These are phyloP conservation scores for Diplodus puntazzo DNA, from an alignment of 2,797 vertebrate genomes.

Conservation along the genomic window DNA sequence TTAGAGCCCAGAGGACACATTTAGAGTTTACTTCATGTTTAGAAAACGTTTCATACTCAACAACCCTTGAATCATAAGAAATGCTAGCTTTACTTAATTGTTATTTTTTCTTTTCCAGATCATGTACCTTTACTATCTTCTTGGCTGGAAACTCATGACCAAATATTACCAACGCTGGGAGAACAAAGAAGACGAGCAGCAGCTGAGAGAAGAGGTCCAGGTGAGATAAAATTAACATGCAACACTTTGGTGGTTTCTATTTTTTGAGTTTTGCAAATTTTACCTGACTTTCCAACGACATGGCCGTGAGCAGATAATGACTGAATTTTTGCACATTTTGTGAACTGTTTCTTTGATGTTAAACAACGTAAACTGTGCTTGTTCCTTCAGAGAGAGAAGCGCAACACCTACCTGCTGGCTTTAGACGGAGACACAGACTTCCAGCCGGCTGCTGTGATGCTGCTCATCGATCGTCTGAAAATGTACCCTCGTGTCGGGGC, in stretches of 20 bases:
- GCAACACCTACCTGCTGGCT: constrained; percentile 83
- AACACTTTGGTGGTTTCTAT: too few relatives aligned
- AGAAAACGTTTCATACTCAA: not conserved
- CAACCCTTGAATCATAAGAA: not conserved
- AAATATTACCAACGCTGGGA: constrained; percentile 57
- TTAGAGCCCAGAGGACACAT: too few relatives aligned
- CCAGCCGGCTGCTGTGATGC: constrained; percentile 80
- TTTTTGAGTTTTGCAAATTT: too few relatives aligned
- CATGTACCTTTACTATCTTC: constrained; percentile 83
- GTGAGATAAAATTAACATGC: constrained; percentile 44
- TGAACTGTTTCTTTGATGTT: too few relatives aligned
- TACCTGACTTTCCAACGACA: too few relatives aligned
- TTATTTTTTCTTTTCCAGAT: constrained; percentile 60
- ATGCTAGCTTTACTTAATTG: not conserved
- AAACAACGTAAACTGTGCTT: not conserved
- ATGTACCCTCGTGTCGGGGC: constrained; percentile 82
- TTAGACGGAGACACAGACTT: constrained; percentile 86
- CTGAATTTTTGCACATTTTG: too few relatives aligned
- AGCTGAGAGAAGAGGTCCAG: constrained; percentile 35
- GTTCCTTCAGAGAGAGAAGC: constrained; percentile 71
- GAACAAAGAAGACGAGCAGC: not conserved
- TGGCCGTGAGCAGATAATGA: too few relatives aligned
- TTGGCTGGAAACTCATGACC: constrained; percentile 78
- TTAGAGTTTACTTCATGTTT: not conserved
- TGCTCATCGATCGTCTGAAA: constrained; percentile 82